Conservation (phyloP, 2,113 vertebrate species). For the Cairina moschata region DNA sequence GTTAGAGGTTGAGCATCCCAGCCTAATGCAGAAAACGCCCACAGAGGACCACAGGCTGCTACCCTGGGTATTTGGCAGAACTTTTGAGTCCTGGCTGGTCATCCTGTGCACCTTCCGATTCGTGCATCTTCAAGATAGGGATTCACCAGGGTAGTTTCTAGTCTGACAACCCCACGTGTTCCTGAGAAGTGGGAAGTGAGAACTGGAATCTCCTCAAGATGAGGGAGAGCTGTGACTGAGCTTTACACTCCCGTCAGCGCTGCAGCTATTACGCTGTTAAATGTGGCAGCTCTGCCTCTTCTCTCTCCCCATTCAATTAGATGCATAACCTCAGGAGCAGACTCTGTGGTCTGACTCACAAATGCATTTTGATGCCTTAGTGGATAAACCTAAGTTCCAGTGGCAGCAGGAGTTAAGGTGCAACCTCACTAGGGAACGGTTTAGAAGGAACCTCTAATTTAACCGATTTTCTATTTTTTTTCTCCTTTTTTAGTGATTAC, state of each 20-base stretch:
- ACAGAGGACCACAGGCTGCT: neutral
- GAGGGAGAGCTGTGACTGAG: neutral
- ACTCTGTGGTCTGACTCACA: neutral
- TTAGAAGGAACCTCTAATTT: neutral
- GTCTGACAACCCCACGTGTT: neutral
- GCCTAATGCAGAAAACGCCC: neutral
- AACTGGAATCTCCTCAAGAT: conserved; percentile 36
- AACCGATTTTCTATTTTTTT: neutral
- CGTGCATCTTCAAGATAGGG: neutral
- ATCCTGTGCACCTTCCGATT: neutral
- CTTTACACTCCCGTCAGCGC: neutral
- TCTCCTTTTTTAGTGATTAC: neutral
- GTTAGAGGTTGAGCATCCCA: neutral
- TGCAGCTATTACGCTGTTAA: neutral
- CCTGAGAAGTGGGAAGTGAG: neutral
- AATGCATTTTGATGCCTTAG: neutral
- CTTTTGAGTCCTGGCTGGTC: neutral
- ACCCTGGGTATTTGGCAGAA: neutral
- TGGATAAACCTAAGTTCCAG: neutral
- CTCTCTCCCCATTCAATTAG: neutral
- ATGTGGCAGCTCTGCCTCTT: neutral
- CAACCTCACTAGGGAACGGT: neutral
- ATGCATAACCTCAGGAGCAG: neutral
- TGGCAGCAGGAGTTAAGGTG: neutral
- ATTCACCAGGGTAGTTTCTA: conserved; percentile 10